Percentiles rank a stretch among this genome's conserved stretches.
phyloP scores from a whole-genome alignment of 2,888 invertebrate species.

The Hololepta plana region DNA sequence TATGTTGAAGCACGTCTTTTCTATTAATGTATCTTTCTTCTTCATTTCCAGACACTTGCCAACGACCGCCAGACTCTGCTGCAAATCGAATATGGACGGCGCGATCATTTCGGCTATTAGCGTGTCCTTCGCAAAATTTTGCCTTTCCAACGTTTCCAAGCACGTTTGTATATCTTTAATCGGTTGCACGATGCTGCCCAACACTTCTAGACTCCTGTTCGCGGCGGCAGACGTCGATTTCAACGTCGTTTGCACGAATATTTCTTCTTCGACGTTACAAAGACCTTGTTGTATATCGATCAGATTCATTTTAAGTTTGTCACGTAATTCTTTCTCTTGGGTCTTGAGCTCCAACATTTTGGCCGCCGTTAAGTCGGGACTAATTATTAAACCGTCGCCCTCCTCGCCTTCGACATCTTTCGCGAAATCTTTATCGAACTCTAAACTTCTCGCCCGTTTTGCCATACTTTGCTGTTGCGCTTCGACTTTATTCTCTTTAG shows the following conservation, averaged over 20 bases:
- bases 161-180: constrained; percentile 45
- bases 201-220: constrained; percentile 45
- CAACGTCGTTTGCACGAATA: constrained; percentile 41
- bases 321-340: constrained; percentile 18
- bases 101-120: constrained; percentile 36
- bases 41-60: constrained; percentile 52
- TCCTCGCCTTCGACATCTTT: constrained; percentile 37
- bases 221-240: constrained; percentile 49
- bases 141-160: constrained; percentile 31
- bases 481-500: no score
- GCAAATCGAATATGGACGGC: constrained; percentile 40
- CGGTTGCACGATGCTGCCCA: constrained; percentile 41
- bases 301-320: constrained; percentile 23
- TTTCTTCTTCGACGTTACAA: constrained; percentile 42
- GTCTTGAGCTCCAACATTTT: constrained; percentile 26
- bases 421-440: constrained; percentile 23
- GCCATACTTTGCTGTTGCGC: background rate
- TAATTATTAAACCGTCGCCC: constrained; percentile 35
- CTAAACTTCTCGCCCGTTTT: constrained; percentile 22
- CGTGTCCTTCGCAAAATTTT: constrained; percentile 25
- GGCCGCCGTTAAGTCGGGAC: constrained; percentile 27
- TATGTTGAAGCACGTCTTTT: constrained; percentile 47
- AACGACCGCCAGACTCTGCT: constrained; percentile 44
- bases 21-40: constrained; percentile 46
- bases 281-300: constrained; percentile 35